A percentile compares a stretch with the other conserved stretches of the same genome.
These are phyloP conservation scores for Melinaea menophilus DNA, from an alignment of 2,888 invertebrate species.

Conservation along the genomic window DNA sequence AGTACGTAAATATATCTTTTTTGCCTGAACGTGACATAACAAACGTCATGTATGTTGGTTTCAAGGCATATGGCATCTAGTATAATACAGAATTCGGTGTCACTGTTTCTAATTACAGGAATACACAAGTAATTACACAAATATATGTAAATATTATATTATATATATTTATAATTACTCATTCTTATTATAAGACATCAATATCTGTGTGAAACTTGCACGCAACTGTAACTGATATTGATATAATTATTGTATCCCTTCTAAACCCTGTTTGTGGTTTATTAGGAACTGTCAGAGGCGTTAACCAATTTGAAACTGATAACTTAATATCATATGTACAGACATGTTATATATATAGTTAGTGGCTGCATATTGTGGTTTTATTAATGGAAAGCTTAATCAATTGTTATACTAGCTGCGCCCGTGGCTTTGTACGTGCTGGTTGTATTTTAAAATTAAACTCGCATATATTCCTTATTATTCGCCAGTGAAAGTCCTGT, in stretches of 20 bases:
- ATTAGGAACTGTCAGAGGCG: slow-evolving; percentile 8
- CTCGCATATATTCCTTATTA: too few species aligned
- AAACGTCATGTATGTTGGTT: too few species aligned
- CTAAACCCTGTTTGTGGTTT: slow-evolving; percentile 7
- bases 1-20: too few species aligned
- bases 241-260: slow-evolving; percentile 9
- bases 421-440: too few species aligned
- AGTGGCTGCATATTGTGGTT: background rate
- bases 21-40: too few species aligned
- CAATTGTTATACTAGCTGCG: too few species aligned
- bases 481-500: too few species aligned
- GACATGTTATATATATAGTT: background rate
- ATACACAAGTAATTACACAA: background rate
- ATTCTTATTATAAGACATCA: slow-evolving; percentile 4
- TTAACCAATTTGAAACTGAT: slow-evolving; percentile 6
- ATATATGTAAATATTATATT: background rate
- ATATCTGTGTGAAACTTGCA: slow-evolving; percentile 16
- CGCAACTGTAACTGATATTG: slow-evolving; percentile 10
- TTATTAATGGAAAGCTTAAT: background rate
- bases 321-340: background rate
- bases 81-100: too few species aligned
- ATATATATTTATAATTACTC: background rate
- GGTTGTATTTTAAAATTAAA: too few species aligned
- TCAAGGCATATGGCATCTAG: too few species aligned
- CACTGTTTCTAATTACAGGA: background rate